Evolutionary conservation across 2,113 vertebrate genomes (phyloP), one percentile per base, ranked within the genome.

Genomic region (Pelecanus crispus): DNA sequence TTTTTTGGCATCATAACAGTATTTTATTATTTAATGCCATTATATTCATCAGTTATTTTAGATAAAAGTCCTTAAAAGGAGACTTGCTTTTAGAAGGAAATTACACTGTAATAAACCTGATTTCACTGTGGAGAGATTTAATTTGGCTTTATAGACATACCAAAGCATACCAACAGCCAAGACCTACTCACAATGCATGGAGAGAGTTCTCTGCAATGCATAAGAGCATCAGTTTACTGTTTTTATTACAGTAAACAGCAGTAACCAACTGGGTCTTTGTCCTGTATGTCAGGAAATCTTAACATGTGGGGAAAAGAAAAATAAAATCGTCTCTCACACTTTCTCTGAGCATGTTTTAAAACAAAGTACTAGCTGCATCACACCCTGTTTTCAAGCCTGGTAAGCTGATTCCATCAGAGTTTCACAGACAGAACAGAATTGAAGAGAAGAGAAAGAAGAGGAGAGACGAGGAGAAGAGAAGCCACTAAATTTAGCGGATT

Each of bases 21-120:
- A 77, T 68, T 91, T 88, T 65, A 78, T 78, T 93, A 92, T 95
- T 96, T 88, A 95, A 92, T 65, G 49, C 28, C 45, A 86, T 66
- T 90, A 73, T 18, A 82, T 56, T 93, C 18, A 88, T 95, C 58
- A 90, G 55, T 66, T 81, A 88, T 73, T 95, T 94, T 66, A 91
- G n/a, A 87, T n/a, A 70, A 45, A 92, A 62, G 58, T 68, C 44
- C 11, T 87, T 92, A 89, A 91, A 81, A 83, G n/a, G 5, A 88
- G 14, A 58, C 32, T 52, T 61, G 47, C 4, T 89, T 94, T 79
- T 66, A 82, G 45, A 77, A 90, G 18, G 36, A 80, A 91, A 88
- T 82, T 38, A 85, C n/a, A 68, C 49, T 45, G 45, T 34, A 92
- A 89, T 70, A 91, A 94, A 91, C 12, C 50, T 66, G 44, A 72